A percentile compares a stretch with the other conserved stretches of the same genome.
Conservation (phyloP, 1,140 invertebrate species). For the Nasonia longicornis region DNA sequence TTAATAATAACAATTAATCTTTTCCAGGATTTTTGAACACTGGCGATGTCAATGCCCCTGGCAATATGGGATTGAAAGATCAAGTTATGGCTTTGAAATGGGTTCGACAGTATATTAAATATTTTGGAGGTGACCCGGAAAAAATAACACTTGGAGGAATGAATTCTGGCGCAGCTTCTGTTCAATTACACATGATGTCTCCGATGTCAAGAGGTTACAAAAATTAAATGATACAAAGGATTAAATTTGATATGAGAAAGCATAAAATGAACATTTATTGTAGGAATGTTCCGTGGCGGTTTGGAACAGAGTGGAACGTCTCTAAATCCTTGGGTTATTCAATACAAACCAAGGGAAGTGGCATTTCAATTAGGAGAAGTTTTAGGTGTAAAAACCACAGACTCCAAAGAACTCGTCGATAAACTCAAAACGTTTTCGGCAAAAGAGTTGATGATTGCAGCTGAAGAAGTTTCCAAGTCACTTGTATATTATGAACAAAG, state of each 20-base stretch:
- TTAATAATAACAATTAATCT: background rate
- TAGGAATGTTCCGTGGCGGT: background rate
- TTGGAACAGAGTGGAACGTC: background rate
- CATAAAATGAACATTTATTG: background rate
- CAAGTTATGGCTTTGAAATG: constrained; percentile 28
- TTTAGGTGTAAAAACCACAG: background rate
- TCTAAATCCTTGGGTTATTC: background rate
- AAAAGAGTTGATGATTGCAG: background rate
- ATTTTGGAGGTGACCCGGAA: background rate
- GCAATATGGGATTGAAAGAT: constrained; percentile 33
- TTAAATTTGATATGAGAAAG: background rate
- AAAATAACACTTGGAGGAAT: constrained; percentile 6
- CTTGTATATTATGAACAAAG: background rate
- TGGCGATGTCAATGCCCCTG: background rate
- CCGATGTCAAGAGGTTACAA: background rate
- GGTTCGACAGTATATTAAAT: background rate
- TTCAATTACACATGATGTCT: constrained; percentile 21
- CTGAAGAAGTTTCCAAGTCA: background rate
- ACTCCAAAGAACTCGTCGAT: background rate
- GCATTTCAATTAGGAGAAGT: background rate
- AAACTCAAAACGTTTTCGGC: background rate
- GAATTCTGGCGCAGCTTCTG: constrained; percentile 7
- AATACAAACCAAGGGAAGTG: background rate
- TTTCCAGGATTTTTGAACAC: constrained; percentile 11
- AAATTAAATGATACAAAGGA: background rate